phyloP scores from a whole-genome alignment of 2,888 invertebrate genomes.

The Griposia aprilina region DNA sequence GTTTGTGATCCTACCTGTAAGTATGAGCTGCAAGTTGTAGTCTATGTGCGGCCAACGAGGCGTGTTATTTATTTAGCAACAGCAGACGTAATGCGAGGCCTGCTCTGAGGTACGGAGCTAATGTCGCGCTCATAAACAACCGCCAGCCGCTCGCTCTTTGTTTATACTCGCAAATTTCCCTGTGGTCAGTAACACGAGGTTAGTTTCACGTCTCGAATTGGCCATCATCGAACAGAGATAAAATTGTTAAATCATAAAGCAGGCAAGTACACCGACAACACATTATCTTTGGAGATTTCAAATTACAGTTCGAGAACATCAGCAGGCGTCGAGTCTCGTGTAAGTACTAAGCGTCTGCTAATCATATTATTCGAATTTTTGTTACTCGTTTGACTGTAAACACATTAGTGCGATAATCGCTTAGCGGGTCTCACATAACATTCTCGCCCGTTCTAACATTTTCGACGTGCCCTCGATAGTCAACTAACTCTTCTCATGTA shows the following conservation, averaged over 20 bases:
- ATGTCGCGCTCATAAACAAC: constrained; percentile 45
- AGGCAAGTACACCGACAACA: neutral
- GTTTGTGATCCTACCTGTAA: constrained; percentile 39
- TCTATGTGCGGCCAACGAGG: constrained; percentile 50
- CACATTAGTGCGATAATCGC: neutral
- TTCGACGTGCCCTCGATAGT: neutral
- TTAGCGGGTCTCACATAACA: neutral
- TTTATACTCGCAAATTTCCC: constrained; percentile 25
- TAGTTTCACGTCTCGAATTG: neutral
- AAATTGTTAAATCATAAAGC: neutral
- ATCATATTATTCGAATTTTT: neutral
- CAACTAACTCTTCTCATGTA: neutral
- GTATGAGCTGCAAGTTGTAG: constrained; percentile 48
- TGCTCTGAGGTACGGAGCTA: constrained; percentile 32
- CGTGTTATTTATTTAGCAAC: constrained; percentile 62
- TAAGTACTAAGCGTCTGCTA: neutral
- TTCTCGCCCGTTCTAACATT: too few species aligned
- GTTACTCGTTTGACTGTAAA: neutral
- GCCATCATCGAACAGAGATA: neutral
- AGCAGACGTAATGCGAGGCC: constrained; percentile 41
- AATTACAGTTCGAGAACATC: neutral
- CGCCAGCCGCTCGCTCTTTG: constrained; percentile 44
- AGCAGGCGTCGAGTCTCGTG: neutral
- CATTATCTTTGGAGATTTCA: neutral
- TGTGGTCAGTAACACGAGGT: neutral